phyloP scores from a whole-genome alignment of 64 coral and sea anemone species.

The Montipora foliosa region DNA sequence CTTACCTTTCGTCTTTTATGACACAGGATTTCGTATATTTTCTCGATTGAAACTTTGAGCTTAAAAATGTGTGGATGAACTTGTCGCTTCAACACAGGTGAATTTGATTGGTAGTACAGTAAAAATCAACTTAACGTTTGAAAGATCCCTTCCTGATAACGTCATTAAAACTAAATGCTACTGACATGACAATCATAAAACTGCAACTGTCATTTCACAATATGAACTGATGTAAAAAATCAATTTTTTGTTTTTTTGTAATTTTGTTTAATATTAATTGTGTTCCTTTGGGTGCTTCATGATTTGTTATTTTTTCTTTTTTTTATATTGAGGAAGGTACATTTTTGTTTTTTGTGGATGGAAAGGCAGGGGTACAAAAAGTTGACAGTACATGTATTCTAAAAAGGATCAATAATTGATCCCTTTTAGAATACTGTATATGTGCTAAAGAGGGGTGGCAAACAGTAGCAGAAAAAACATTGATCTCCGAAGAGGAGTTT shows the following conservation, averaged over 20 bases:
- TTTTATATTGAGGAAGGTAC: background rate
- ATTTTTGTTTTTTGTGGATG: slow-evolving; percentile 4
- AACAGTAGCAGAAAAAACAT: background rate
- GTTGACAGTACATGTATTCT: background rate
- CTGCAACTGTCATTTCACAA: background rate
- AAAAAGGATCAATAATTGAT: background rate
- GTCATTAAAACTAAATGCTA: slow-evolving; percentile 1
- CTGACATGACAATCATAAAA: slow-evolving; percentile 7
- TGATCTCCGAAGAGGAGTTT: background rate
- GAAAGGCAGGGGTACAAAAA: background rate
- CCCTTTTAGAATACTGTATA: background rate
- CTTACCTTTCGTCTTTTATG: background rate
- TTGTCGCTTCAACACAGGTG: background rate
- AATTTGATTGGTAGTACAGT: slow-evolving; percentile 2
- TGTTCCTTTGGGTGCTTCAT: background rate
- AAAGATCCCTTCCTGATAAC: background rate
- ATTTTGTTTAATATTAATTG: slow-evolving; percentile 1
- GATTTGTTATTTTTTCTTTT: background rate
- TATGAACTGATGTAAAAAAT: slow-evolving; percentile 12
- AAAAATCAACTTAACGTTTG: background rate
- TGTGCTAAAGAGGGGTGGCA: background rate
- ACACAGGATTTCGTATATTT: slow-evolving; percentile 1
- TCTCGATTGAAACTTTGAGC: background rate
- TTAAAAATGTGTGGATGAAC: slow-evolving; percentile 7
- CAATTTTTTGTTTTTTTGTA: background rate